Evolutionary conservation across 2,797 vertebrate genomes (phyloP).

Genomic region (Pogonophryne albipinna): DNA sequence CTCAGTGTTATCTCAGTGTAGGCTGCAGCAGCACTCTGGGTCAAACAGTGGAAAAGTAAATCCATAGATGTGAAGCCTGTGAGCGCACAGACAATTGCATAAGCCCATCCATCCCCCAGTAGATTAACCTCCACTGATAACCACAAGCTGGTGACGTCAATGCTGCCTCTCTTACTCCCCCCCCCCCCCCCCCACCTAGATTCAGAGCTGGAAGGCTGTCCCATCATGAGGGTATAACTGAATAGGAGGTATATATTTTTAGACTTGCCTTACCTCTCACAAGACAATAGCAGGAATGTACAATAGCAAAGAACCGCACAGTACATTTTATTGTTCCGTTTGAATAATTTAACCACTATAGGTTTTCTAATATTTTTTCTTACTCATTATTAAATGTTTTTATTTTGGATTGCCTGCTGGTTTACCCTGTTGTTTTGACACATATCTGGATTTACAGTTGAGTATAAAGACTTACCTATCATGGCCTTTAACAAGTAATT

Average conservation of each 20-base stretch:
- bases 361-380: too few relatives aligned
- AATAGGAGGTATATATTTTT: constrained; percentile 6
- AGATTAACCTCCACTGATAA: constrained; percentile 84
- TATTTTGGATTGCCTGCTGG: too few relatives aligned
- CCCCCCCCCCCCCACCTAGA: constrained; percentile 35
- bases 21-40: constrained; percentile 54
- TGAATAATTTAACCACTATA: too few relatives aligned
- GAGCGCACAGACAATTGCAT: constrained; percentile 84
- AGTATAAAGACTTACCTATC: too few relatives aligned
- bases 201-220: constrained; percentile 29
- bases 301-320: constrained; percentile 1
- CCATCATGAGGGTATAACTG: constrained; percentile 25
- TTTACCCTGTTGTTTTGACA: too few relatives aligned
- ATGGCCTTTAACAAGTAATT: background rate
- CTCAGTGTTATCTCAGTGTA: background rate
- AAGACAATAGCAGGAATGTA: constrained; percentile 37
- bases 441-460: too few relatives aligned
- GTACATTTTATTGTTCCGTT: constrained; percentile 5
- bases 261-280: constrained; percentile 35
- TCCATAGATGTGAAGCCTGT: constrained; percentile 77
- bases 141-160: constrained; percentile 80
- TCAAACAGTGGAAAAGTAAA: constrained; percentile 75
- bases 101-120: constrained; percentile 73
- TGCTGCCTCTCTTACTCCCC: constrained; percentile 52
- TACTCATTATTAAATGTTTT: too few relatives aligned